phyloP scores from a whole-genome alignment of 2,888 invertebrate species.

The Leucania comma region DNA sequence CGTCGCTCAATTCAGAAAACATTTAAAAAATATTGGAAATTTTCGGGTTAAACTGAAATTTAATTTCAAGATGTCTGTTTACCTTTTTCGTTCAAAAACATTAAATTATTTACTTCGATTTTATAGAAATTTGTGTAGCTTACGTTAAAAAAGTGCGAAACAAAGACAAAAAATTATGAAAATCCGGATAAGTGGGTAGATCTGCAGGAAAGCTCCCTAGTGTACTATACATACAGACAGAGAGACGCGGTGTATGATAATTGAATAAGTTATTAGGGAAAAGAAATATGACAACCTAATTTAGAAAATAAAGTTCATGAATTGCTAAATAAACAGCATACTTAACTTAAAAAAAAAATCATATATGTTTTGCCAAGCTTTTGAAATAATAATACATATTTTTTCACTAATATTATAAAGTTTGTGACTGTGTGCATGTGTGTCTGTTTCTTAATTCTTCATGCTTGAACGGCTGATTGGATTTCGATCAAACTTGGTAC shows the following conservation, averaged over 20 bases:
- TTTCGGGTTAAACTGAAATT: slow-evolving; percentile 14
- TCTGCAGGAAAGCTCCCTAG: neutral
- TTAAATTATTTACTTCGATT: slow-evolving; percentile 4
- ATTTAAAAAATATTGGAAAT: slow-evolving; percentile 27
- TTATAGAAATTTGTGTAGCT: neutral
- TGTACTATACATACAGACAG: neutral
- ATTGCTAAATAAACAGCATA: neutral
- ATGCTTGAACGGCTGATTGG: too few species aligned
- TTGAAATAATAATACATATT: neutral
- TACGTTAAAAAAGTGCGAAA: neutral
- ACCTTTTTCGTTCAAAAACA: slow-evolving; percentile 3
- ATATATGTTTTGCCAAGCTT: slow-evolving; percentile 15
- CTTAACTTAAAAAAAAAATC: neutral
- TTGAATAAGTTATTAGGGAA: neutral
- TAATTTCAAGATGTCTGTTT: slow-evolving; percentile 4
- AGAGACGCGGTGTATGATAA: neutral
- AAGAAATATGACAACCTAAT: slow-evolving; percentile 30
- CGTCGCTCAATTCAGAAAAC: slow-evolving; percentile 8
- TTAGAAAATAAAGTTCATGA: slow-evolving; percentile 12
- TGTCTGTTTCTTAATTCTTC: too few species aligned
- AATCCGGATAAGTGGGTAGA: neutral
- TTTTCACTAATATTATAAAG: slow-evolving; percentile 1
- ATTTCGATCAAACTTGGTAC: too few species aligned
- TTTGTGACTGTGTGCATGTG: too few species aligned
- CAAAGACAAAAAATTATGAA: neutral